These are phyloP conservation scores for Frieseomelitta varia DNA, from an alignment of 1,140 invertebrate species.

Conservation along the genomic window DNA sequence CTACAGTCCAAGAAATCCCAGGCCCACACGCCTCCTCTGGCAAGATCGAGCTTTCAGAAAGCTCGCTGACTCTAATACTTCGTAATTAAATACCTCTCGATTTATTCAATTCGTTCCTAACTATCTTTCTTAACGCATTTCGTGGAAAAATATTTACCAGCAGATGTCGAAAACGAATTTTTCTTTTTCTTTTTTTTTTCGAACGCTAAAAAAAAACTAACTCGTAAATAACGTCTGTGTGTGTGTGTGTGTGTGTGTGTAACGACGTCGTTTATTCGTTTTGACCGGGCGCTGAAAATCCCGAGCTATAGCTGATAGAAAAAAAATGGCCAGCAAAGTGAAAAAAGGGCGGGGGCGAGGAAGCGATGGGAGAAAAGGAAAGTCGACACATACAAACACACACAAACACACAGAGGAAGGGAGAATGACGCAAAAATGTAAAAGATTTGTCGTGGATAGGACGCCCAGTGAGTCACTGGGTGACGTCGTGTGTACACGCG, in stretches of 20 bases:
- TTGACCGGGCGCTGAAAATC: not conserved
- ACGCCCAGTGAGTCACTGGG: conserved; percentile 30
- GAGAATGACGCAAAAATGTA: conserved; percentile 30
- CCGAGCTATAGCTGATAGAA: not conserved
- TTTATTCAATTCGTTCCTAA: not conserved
- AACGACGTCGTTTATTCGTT: conserved; percentile 3
- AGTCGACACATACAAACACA: too few relatives aligned
- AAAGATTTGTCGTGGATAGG: conserved; percentile 32
- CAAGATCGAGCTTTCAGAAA: not conserved
- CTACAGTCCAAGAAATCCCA: not conserved
- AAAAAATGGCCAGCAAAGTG: conserved; percentile 1
- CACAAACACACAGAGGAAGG: not conserved
- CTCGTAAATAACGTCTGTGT: conserved; percentile 1
- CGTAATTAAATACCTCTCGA: not conserved
- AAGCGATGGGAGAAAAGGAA: not conserved
- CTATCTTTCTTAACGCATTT: not conserved
- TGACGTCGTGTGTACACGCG: conserved; percentile 40
- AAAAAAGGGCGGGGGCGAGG: not conserved
- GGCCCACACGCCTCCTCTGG: not conserved
- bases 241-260: too few relatives aligned
- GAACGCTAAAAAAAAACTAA: not conserved
- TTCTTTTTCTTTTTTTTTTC: not conserved
- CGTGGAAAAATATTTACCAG: not conserved
- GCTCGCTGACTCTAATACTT: not conserved
- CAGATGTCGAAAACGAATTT: not conserved